A percentile compares a stretch with the other conserved stretches of the same genome.
Evolutionary conservation across 30 jellyfish, hydroid and myxozoan species (phyloP).

Genomic region (Hydractinia symbiolongicarpus): DNA sequence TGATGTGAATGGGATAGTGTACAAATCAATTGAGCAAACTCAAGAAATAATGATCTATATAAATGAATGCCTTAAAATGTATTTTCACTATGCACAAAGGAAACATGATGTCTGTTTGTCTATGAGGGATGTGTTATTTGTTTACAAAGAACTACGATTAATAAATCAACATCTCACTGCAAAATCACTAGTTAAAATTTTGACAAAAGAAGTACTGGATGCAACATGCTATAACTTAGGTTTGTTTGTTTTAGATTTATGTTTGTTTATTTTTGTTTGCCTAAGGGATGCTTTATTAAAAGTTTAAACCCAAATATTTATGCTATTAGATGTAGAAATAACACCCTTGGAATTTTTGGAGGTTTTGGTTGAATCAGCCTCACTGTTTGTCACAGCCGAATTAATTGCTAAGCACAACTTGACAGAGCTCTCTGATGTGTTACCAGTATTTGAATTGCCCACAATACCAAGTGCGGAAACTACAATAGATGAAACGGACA

Average conservation of each 20-base stretch:
- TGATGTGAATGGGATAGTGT: constrained; percentile 34
- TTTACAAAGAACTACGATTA: constrained; percentile 49
- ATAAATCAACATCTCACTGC: constrained; percentile 38
- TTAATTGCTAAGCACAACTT: background rate
- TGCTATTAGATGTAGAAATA: constrained; percentile 39
- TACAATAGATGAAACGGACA: no score
- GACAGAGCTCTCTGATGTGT: background rate
- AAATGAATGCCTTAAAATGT: constrained; percentile 36
- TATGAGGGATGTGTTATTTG: constrained; percentile 45
- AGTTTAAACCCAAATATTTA: background rate
- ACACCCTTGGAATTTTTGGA: constrained; percentile 70
- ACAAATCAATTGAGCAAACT: constrained; percentile 19
- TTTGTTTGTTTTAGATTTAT: background rate
- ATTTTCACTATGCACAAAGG: constrained; percentile 13
- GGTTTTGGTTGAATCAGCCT: constrained; percentile 44
- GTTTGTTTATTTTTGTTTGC: background rate
- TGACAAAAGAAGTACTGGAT: constrained; percentile 42
- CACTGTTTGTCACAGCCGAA: constrained; percentile 1
- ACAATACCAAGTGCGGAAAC: no score
- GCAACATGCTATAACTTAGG: constrained; percentile 41
- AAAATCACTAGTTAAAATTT: constrained; percentile 36
- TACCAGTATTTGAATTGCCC: no score
- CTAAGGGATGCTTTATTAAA: no score
- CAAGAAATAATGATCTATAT: constrained; percentile 46
- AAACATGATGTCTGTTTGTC: background rate